These are phyloP conservation scores for Trachythela sp. DNA, from an alignment of 64 coral and sea anemone genomes.

Conservation along the genomic window DNA sequence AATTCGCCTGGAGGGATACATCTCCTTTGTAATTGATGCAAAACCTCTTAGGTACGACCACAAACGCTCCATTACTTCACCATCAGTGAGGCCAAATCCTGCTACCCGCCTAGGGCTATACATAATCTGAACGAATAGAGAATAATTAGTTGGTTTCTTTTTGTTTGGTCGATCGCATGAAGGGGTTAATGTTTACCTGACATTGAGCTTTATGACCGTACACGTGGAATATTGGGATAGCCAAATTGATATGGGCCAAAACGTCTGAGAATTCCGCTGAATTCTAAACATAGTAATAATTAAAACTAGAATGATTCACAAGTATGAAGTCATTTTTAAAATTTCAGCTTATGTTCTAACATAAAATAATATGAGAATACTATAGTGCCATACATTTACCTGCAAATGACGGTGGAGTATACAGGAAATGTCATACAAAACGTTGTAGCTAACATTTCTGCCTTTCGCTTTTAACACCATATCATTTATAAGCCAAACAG, in stretches of 20 bases:
- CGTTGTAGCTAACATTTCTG: neutral
- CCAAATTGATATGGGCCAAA: neutral
- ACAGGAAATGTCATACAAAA: constrained; percentile 14
- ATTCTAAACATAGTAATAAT: neutral
- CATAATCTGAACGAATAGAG: neutral
- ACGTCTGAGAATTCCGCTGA: neutral
- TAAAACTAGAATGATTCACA: neutral
- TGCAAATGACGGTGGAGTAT: constrained; percentile 1
- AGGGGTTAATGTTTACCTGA: neutral
- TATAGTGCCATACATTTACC: neutral
- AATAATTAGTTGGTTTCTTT: neutral
- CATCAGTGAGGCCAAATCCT: constrained; percentile 7
- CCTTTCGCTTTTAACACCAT: neutral
- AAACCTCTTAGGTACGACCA: neutral
- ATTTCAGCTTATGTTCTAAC: too few species aligned
- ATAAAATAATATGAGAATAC: too few species aligned
- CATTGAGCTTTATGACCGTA: constrained; percentile 9
- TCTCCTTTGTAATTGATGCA: constrained; percentile 28
- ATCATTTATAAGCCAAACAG: neutral
- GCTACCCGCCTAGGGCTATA: neutral
- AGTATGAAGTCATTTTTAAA: too few species aligned
- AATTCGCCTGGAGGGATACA: constrained; percentile 11
- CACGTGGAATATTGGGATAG: neutral
- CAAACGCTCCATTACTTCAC: constrained; percentile 13
- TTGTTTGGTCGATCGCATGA: neutral